phyloP scores from a whole-genome alignment of 2,888 invertebrate genomes.

The Epiblema foenella region DNA sequence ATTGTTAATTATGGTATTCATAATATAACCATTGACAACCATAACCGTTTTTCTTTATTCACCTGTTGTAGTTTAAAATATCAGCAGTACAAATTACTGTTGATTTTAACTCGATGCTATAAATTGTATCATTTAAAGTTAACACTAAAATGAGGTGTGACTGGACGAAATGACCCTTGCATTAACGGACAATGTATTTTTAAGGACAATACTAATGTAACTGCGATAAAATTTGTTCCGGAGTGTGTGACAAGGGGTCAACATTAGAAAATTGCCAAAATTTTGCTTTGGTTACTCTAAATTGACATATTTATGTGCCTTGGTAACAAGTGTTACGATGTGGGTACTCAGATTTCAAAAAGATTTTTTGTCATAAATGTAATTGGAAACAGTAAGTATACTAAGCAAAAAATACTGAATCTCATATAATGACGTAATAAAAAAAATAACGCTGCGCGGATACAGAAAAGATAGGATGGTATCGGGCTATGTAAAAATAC shows the following conservation, averaged over 20 bases:
- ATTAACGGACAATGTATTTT: constrained; percentile 81
- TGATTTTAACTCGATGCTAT: constrained; percentile 8
- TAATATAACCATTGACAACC: background rate
- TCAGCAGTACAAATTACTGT: background rate
- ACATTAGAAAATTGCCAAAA: constrained; percentile 64
- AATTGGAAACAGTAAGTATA: background rate
- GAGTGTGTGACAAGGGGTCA: constrained; percentile 73
- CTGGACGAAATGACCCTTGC: constrained; percentile 73
- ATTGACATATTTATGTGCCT: constrained; percentile 73
- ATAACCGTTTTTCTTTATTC: background rate
- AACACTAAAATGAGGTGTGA: constrained; percentile 73
- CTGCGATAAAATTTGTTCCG: constrained; percentile 77
- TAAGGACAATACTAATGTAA: constrained; percentile 77
- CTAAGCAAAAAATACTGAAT: background rate
- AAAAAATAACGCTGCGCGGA: too few species aligned
- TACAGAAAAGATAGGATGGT: too few species aligned
- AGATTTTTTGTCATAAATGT: constrained; percentile 32
- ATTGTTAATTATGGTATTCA: background rate
- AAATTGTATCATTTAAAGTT: constrained; percentile 52
- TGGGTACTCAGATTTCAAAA: constrained; percentile 59
- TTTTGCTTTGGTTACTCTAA: constrained; percentile 65
- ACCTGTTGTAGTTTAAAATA: background rate
- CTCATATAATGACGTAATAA: background rate
- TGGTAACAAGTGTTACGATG: constrained; percentile 62
- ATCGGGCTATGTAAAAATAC: background rate